phyloP scores from a whole-genome alignment of 1,140 invertebrate species.

The Apocrypta bakeri region DNA sequence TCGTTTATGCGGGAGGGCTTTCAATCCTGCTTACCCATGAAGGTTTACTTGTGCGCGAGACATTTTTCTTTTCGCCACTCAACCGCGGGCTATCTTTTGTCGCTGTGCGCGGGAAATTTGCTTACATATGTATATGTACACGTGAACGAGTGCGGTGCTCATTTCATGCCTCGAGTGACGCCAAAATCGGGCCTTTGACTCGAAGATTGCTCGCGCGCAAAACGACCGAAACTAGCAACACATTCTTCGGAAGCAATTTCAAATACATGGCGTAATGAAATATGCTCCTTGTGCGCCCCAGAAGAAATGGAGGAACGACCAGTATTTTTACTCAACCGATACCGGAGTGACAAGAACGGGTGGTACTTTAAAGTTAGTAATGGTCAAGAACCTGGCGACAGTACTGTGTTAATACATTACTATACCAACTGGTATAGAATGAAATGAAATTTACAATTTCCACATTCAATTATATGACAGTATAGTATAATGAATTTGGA shows the following conservation, averaged over 20 bases:
- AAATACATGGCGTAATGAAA: too few relatives aligned
- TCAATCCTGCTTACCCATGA: background rate
- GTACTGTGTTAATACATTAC: too few relatives aligned
- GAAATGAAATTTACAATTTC: too few relatives aligned
- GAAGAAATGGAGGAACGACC: too few relatives aligned
- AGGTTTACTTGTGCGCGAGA: background rate
- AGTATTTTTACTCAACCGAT: too few relatives aligned
- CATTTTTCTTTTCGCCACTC: background rate
- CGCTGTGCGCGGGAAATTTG: slow-evolving; percentile 25
- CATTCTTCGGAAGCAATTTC: background rate
- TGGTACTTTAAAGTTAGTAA: too few relatives aligned
- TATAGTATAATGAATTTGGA: too few relatives aligned
- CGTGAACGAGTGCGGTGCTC: slow-evolving; percentile 50
- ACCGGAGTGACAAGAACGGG: too few relatives aligned
- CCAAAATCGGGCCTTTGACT: slow-evolving; percentile 60
- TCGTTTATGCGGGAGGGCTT: background rate
- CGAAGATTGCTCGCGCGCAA: slow-evolving; percentile 36
- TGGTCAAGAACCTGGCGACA: too few relatives aligned
- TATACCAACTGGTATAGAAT: too few relatives aligned
- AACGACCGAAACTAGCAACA: background rate
- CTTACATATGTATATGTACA: background rate
- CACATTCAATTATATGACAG: too few relatives aligned
- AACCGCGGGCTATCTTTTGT: background rate
- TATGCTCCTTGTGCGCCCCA: too few relatives aligned
- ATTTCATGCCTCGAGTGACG: slow-evolving; percentile 63